Evolutionary conservation across 1,140 invertebrate species (phyloP), one percentile per base, ranked within the genome.

Genomic region (Aleiodes sp.): DNA sequence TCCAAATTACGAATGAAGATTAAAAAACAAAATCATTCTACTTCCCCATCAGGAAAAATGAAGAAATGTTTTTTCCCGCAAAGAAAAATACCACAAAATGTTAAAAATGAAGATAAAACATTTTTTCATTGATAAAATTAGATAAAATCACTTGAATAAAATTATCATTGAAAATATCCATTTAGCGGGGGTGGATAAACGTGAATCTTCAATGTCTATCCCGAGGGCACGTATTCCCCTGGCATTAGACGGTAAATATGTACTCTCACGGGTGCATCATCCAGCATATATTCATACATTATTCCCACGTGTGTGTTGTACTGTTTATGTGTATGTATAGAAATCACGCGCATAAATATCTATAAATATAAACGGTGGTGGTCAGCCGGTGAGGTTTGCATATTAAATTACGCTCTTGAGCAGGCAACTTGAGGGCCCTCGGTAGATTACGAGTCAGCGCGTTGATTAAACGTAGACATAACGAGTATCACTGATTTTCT

Each of bases 341-440:
- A 31, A 60, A 60, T 35, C 24, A 39, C 39, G 41, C 39, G 21
- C 41, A 62, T 41, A 43, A 28, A 64, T 35, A 29, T 37, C 26
- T 35, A 60, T 39, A 24, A 31, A 57, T 68, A 43, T 35, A 39
- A 37, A 61, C 59, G 67, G 71, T 61, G 65, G 21, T 65, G 35
- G 70, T 70, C 73, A 72, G 70, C 71, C 65, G 75, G 75, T 78
- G 78, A 79, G 73, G 78, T 76, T n/a, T 78, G 78, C 74, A 79
- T 80, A 80, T 80, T 79, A 80, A 80, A 80, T 80, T 80, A 80
- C 79, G 76, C 76, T 79, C 79, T 77, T 78, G 79, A 80, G 77
- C 73, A 76, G 78, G 71, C 66, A 68, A 64, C 46, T 41, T 64
- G 65, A 60, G 66, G 31, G 56, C 56, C 21, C 46, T 43, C 41